phyloP scores from a whole-genome alignment of 1,140 invertebrate species.

The Leptoteleia sp. region DNA sequence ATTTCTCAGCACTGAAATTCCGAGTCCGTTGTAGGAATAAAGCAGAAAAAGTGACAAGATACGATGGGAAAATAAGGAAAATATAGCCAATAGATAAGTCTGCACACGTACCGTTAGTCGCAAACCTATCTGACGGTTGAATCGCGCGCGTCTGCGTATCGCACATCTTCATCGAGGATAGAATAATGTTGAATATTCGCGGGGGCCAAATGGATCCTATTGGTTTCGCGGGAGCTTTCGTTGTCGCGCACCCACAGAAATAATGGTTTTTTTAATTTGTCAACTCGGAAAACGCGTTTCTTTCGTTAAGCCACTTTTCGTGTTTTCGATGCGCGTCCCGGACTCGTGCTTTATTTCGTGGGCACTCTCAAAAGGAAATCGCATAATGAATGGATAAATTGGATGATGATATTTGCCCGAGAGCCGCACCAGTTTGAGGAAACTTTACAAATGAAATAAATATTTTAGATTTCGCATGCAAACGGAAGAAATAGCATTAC shows the following conservation, averaged over 20 bases:
- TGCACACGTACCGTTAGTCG: slow-evolving; percentile 33
- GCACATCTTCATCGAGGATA: slow-evolving; percentile 33
- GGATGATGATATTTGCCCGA: slow-evolving; percentile 18
- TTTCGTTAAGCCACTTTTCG: slow-evolving; percentile 40
- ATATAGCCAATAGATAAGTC: slow-evolving; percentile 22
- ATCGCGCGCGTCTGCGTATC: slow-evolving; percentile 17
- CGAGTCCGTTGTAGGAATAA: no score
- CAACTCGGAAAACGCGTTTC: slow-evolving; percentile 39
- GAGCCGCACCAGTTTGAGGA: slow-evolving; percentile 17
- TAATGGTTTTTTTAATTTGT: slow-evolving; percentile 56
- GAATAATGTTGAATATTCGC: slow-evolving; percentile 33
- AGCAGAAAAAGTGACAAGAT: no score
- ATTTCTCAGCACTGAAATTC: no score
- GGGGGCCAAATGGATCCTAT: slow-evolving; percentile 12
- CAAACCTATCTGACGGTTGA: background rate
- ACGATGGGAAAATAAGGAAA: background rate
- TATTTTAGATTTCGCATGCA: slow-evolving; percentile 44
- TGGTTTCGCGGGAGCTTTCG: no score
- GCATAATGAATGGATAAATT: slow-evolving; percentile 35
- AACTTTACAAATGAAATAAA: slow-evolving; percentile 56
- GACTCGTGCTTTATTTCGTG: slow-evolving; percentile 24
- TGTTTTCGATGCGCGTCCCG: slow-evolving; percentile 11
- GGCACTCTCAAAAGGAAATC: slow-evolving; percentile 7
- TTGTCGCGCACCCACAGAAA: slow-evolving; percentile 10
- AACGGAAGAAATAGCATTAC: slow-evolving; percentile 45